Percentiles rank a stretch among this genome's conserved stretches.
Evolutionary conservation across 2,888 invertebrate species (phyloP).

Genomic region (Torymus tubicola): DNA sequence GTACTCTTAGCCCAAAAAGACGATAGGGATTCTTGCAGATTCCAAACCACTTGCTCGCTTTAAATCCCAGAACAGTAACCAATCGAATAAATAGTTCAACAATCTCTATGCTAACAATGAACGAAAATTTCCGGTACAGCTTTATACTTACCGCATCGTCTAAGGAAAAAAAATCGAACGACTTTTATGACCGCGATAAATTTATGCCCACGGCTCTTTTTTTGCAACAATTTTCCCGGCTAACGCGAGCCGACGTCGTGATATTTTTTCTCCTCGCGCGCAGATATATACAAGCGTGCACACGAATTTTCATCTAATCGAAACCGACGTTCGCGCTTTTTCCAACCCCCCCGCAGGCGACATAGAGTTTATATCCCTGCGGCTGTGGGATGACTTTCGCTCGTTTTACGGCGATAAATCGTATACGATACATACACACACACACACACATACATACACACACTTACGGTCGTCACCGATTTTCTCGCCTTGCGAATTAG

Average conservation of each 20-base stretch:
- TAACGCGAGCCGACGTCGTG: slow-evolving; percentile 20
- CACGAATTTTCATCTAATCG: slow-evolving; percentile 22
- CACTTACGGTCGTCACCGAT: slow-evolving; percentile 1
- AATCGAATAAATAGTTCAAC: slow-evolving; percentile 28
- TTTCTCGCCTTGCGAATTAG: slow-evolving; percentile 56
- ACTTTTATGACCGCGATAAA: slow-evolving; percentile 41
- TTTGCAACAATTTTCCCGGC: slow-evolving; percentile 31
- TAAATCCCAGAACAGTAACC: slow-evolving; percentile 19
- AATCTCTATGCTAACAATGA: slow-evolving; percentile 40
- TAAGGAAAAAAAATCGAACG: neutral
- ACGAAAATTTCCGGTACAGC: neutral
- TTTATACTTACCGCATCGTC: neutral
- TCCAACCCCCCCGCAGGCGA: neutral
- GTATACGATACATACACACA: neutral
- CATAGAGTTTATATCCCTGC: neutral
- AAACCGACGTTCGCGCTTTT: neutral
- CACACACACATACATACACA: too few species aligned
- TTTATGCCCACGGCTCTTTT: slow-evolving; percentile 28
- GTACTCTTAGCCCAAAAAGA: too few species aligned
- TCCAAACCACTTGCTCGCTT: neutral
- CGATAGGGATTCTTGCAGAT: too few species aligned
- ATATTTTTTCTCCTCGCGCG: neutral
- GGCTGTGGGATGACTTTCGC: neutral
- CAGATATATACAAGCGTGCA: too few species aligned
- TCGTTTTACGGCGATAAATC: slow-evolving; percentile 43